Conservation (phyloP, 2,888 invertebrate species). For the Cepaea hortensis region DNA sequence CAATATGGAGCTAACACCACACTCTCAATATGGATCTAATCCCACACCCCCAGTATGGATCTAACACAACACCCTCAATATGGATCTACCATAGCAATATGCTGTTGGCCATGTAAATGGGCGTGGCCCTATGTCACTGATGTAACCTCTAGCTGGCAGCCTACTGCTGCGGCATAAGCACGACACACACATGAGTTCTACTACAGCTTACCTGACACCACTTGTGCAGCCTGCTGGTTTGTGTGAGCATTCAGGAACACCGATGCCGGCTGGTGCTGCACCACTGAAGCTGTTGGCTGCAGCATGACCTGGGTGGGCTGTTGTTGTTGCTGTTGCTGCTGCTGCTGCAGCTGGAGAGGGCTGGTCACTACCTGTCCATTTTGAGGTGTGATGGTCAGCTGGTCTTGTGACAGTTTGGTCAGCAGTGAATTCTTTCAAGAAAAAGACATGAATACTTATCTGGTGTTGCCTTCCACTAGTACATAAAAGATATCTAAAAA, state of each 20-base stretch:
- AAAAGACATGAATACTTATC: neutral
- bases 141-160: too few relatives aligned
- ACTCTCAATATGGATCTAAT: too few relatives aligned
- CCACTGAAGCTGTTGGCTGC: constrained; percentile 19
- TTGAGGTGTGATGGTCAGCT: constrained; percentile 44
- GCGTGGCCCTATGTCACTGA: too few relatives aligned
- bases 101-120: too few relatives aligned
- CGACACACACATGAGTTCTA: neutral
- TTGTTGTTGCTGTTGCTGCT: neutral
- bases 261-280: constrained; percentile 52
- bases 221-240: constrained; percentile 34
- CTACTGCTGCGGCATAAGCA: too few relatives aligned
- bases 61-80: too few relatives aligned
- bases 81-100: too few relatives aligned
- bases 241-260: constrained; percentile 39
- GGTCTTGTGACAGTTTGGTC: constrained; percentile 45
- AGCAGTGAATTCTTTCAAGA: constrained; percentile 39
- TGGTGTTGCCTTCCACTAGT: too few relatives aligned
- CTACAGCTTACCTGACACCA: constrained; percentile 34
- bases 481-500: too few relatives aligned
- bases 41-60: too few relatives aligned
- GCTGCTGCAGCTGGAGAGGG: constrained; percentile 31
- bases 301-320: constrained; percentile 25
- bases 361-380: constrained; percentile 46
- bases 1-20: too few relatives aligned